Conservation (phyloP, 2,888 invertebrate species). For the Buathra laborator region DNA sequence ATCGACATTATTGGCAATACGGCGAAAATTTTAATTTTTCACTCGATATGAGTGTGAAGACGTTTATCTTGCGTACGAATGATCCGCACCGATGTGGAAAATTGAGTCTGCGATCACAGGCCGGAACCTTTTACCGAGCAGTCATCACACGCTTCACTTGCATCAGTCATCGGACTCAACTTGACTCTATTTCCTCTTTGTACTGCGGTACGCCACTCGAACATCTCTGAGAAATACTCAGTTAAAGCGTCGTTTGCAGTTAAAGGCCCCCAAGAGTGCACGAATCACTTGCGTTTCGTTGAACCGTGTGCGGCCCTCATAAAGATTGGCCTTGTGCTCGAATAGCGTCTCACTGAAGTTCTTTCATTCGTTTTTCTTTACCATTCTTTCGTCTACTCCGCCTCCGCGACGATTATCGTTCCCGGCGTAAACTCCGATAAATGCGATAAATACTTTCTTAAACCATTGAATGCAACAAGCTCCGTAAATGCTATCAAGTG, state of each 20-base stretch:
- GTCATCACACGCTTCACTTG: slow-evolving; percentile 57
- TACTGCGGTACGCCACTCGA: neutral
- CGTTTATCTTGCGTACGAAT: slow-evolving; percentile 43
- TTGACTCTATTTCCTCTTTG: slow-evolving; percentile 52
- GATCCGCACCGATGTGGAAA: slow-evolving; percentile 49
- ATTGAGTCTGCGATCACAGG: slow-evolving; percentile 53
- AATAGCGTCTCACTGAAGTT: slow-evolving; percentile 21
- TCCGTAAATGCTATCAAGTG: neutral
- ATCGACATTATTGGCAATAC: neutral
- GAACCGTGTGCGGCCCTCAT: slow-evolving; percentile 30
- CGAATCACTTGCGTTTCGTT: slow-evolving; percentile 43
- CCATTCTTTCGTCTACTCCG: slow-evolving; percentile 1
- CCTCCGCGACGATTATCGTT: slow-evolving; percentile 17
- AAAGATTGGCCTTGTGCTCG: slow-evolving; percentile 50
- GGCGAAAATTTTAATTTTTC: slow-evolving; percentile 26
- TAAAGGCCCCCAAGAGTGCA: slow-evolving; percentile 16
- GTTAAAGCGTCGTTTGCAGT: neutral
- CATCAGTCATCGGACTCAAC: slow-evolving; percentile 43
- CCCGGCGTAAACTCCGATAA: slow-evolving; percentile 23
- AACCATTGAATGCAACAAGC: neutral
- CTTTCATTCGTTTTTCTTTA: slow-evolving; percentile 21
- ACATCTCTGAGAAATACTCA: slow-evolving; percentile 27
- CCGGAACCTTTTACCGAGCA: slow-evolving; percentile 50
- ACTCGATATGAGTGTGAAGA: slow-evolving; percentile 43
- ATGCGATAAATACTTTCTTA: slow-evolving; percentile 11